Percentiles rank a stretch among this genome's conserved stretches.
Conservation (phyloP, 2,113 vertebrate genomes). For the Eurypyga helias region DNA sequence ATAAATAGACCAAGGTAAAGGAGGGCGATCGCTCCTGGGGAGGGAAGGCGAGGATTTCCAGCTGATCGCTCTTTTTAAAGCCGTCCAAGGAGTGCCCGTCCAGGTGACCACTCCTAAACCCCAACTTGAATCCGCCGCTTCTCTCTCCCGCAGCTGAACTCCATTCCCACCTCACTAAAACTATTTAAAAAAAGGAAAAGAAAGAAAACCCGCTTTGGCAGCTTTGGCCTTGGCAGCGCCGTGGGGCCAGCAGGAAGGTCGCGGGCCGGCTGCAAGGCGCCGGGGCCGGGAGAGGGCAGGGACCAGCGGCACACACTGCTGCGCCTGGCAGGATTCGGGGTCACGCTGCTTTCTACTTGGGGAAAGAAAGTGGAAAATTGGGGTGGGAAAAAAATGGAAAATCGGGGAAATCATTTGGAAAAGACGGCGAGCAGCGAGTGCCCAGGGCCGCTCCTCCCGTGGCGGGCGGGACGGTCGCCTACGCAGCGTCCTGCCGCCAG, state of each 20-base stretch:
- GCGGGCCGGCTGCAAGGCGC: accelerated
- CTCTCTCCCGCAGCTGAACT: not conserved
- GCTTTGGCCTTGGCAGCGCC: accelerated
- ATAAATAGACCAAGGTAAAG: conserved; percentile 34
- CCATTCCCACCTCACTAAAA: not conserved
- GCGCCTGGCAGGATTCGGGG: accelerated
- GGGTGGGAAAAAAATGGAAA: accelerated
- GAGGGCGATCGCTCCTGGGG: accelerated
- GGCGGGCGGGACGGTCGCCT: accelerated
- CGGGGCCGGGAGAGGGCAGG: not conserved
- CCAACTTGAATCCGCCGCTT: accelerated
- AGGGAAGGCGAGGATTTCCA: not conserved
- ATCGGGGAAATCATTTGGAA: not conserved
- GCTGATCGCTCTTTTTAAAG: not conserved
- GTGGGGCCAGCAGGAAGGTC: accelerated
- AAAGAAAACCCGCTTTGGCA: not conserved
- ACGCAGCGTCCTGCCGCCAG: accelerated
- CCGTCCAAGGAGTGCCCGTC: accelerated
- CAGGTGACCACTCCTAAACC: not conserved
- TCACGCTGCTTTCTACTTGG: not conserved
- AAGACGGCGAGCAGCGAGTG: accelerated
- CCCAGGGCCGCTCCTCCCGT: not conserved
- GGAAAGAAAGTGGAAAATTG: not conserved
- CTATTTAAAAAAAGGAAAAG: accelerated
- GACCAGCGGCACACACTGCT: accelerated